Evolutionary conservation across 2,888 invertebrate species (phyloP).

Genomic region (Seladonia tumulorum): DNA sequence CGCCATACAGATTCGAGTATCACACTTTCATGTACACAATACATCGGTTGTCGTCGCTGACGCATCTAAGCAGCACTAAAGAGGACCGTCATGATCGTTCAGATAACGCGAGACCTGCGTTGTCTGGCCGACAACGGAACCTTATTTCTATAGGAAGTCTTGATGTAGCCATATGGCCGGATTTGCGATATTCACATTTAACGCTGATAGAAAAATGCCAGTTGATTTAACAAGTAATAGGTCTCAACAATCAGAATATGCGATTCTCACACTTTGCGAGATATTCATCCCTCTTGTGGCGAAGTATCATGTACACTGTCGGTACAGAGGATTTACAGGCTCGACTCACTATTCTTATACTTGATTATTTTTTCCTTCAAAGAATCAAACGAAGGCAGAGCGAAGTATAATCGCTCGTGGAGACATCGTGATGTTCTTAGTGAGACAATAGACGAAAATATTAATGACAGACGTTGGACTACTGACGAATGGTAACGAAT

Average conservation of each 20-base stretch:
- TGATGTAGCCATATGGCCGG: slow-evolving; percentile 15
- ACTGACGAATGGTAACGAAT: background rate
- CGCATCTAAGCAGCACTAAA: slow-evolving; percentile 46
- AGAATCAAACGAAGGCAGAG: slow-evolving; percentile 30
- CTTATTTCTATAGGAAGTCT: background rate
- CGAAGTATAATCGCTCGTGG: background rate
- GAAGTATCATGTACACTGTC: background rate
- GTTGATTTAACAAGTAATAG: background rate
- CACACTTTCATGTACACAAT: slow-evolving; percentile 58
- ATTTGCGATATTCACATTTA: slow-evolving; percentile 23
- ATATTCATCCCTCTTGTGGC: background rate
- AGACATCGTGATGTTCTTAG: background rate
- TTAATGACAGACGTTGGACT: background rate
- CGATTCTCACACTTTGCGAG: background rate
- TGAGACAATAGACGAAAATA: slow-evolving; percentile 1
- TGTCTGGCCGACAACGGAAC: background rate
- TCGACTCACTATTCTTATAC: slow-evolving; percentile 43
- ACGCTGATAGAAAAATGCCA: slow-evolving; percentile 31
- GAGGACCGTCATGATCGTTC: background rate
- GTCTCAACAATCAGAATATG: background rate
- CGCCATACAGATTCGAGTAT: slow-evolving; percentile 49
- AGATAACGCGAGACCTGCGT: background rate
- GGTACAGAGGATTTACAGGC: slow-evolving; percentile 27
- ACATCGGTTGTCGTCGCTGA: slow-evolving; percentile 52
- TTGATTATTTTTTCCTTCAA: slow-evolving; percentile 21